Percentiles rank a stretch among this genome's conserved stretches.
phyloP scores from a whole-genome alignment of 1,140 invertebrate genomes.

The Plodia interpunctella region DNA sequence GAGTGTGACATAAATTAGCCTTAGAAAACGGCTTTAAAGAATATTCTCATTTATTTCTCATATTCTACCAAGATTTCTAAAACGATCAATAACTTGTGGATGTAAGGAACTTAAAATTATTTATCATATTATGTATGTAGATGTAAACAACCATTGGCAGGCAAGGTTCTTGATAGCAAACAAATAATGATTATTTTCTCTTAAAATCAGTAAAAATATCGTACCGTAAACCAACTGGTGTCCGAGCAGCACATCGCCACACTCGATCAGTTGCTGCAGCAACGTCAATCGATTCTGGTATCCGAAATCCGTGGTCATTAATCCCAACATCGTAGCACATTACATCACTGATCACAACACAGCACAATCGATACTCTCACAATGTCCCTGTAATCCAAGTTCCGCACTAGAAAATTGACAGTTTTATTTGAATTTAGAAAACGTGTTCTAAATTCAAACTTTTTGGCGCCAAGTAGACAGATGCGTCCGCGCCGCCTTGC shows the following conservation, averaged over 20 bases:
- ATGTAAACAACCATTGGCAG: too few species aligned
- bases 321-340: slow-evolving; percentile 57
- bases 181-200: too few species aligned
- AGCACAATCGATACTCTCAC: background rate
- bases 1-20: too few species aligned
- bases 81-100: too few species aligned
- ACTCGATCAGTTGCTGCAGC: slow-evolving; percentile 65
- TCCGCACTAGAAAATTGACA: background rate
- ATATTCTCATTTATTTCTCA: too few species aligned
- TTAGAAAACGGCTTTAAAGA: too few species aligned
- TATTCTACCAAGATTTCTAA: too few species aligned
- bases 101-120: too few species aligned
- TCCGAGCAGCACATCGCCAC: slow-evolving; percentile 57
- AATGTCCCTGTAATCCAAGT: slow-evolving; percentile 10
- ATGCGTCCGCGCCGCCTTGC: slow-evolving; percentile 55
- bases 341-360: slow-evolving; percentile 1
- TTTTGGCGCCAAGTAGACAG: slow-evolving; percentile 60
- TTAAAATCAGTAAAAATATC: slow-evolving; percentile 28
- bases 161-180: too few species aligned
- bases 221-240: slow-evolving; percentile 50
- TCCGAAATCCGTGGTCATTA: slow-evolving; percentile 59
- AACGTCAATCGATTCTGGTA: slow-evolving; percentile 58
- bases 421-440: background rate
- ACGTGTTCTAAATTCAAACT: slow-evolving; percentile 13
- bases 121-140: too few species aligned